Conservation (phyloP, 2,888 invertebrate species). For the Ochlodes sylvanus region DNA sequence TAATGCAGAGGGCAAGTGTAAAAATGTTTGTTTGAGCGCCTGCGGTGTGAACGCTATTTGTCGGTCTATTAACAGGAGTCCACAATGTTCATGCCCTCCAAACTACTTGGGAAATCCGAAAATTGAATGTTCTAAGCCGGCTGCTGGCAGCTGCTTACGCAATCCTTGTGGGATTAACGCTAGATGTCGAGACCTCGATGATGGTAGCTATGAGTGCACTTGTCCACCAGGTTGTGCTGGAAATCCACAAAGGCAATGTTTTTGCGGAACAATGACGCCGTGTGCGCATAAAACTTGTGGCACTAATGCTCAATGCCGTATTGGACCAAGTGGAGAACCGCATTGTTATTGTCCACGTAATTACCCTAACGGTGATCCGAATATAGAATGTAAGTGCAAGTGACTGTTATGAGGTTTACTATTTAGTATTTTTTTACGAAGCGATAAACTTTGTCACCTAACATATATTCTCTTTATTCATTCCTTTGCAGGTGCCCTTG, state of each 20-base stretch:
- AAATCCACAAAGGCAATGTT: constrained; percentile 91
- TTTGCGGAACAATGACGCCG: constrained; percentile 90
- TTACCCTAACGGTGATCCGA: constrained; percentile 93
- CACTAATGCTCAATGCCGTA: constrained; percentile 91
- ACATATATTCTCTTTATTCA: neutral
- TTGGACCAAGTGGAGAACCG: constrained; percentile 87
- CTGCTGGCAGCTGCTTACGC: constrained; percentile 89
- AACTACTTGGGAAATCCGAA: constrained; percentile 93
- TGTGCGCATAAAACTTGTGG: constrained; percentile 93
- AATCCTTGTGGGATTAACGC: constrained; percentile 95
- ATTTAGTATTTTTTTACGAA: neutral
- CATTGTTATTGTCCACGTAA: constrained; percentile 94
- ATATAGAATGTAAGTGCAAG: constrained; percentile 91
- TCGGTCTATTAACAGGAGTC: constrained; percentile 89
- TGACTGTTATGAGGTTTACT: constrained; percentile 14
- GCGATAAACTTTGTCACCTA: neutral
- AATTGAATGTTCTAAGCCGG: constrained; percentile 89
- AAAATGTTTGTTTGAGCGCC: constrained; percentile 92
- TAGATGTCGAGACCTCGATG: constrained; percentile 90
- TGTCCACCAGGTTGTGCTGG: constrained; percentile 93
- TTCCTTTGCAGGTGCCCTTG: constrained; percentile 78
- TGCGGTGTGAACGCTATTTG: constrained; percentile 95
- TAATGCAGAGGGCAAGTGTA: constrained; percentile 87
- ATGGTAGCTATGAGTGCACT: constrained; percentile 92
- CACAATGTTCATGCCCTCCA: constrained; percentile 93